These are phyloP conservation scores for Melanotaenia parkinsoni DNA, from an alignment of 2,797 vertebrate species.

Conservation along the genomic window DNA sequence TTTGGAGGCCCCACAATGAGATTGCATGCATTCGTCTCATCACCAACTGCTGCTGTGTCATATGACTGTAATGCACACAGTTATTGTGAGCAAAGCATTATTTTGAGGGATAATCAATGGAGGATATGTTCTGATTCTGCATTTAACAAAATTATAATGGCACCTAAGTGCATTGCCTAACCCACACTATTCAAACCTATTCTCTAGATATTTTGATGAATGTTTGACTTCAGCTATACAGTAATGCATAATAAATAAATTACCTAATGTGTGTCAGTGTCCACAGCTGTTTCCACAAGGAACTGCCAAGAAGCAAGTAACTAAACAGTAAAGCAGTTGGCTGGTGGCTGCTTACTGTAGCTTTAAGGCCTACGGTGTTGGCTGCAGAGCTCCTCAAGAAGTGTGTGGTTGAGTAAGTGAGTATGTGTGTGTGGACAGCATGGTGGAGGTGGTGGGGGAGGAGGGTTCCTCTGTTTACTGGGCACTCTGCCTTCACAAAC, in stretches of 20 bases:
- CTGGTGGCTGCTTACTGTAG: constrained; percentile 26
- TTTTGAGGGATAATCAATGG: too few species aligned
- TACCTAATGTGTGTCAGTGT: background rate
- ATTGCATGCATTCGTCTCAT: too few species aligned
- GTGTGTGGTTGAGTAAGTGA: background rate
- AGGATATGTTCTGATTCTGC: too few species aligned
- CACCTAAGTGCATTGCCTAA: too few species aligned
- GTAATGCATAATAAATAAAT: background rate
- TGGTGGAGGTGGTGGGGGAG: constrained; percentile 10
- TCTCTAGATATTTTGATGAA: background rate
- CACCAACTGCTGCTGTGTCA: too few species aligned
- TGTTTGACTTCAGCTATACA: background rate
- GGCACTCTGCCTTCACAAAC: constrained; percentile 72
- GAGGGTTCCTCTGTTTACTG: constrained; percentile 65
- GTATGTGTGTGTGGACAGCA: background rate
- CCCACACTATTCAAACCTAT: background rate
- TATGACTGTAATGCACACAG: too few species aligned
- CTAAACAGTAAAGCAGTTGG: constrained; percentile 10
- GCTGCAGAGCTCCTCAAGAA: constrained; percentile 41
- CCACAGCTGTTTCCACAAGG: background rate
- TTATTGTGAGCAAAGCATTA: too few species aligned
- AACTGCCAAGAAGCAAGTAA: background rate
- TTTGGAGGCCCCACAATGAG: too few species aligned
- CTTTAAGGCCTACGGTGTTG: constrained; percentile 46
- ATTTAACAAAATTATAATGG: too few species aligned